Percentiles rank a stretch among this genome's conserved stretches.
phyloP scores from a whole-genome alignment of 2,113 vertebrate species.

The Nipponia nippon region DNA sequence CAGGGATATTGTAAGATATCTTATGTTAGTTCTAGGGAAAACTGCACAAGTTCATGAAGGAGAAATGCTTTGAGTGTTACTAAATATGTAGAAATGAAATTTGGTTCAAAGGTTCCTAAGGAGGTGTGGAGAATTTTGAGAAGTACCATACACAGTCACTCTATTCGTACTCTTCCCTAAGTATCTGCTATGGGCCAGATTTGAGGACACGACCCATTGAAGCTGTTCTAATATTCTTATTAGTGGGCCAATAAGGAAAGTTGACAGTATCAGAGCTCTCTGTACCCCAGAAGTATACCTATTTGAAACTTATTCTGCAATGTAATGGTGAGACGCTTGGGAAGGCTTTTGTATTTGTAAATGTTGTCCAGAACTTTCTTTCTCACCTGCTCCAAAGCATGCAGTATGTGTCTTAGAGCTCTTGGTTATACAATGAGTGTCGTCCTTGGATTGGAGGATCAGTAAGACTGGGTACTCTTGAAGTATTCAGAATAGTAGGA shows the following conservation, averaged over 20 bases:
- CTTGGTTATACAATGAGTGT: not conserved
- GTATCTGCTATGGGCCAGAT: not conserved
- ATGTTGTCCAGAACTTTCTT: not conserved
- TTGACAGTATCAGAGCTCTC: not conserved
- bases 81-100: not conserved
- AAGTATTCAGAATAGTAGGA: not conserved
- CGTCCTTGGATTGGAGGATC: not conserved
- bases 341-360: not conserved
- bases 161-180: not conserved
- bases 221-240: not conserved
- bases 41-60: not conserved
- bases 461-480: not conserved
- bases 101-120: not conserved
- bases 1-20: not conserved
- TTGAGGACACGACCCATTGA: rapidly evolving
- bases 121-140: not conserved
- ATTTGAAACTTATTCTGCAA: not conserved
- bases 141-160: not conserved
- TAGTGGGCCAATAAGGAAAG: not conserved
- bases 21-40: not conserved
- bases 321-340: not conserved
- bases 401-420: not conserved
- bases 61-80: not conserved
- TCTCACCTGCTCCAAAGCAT: not conserved
- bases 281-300: not conserved